phyloP scores from a whole-genome alignment of 2,113 vertebrate genomes.

The Rhipidura dahli region DNA sequence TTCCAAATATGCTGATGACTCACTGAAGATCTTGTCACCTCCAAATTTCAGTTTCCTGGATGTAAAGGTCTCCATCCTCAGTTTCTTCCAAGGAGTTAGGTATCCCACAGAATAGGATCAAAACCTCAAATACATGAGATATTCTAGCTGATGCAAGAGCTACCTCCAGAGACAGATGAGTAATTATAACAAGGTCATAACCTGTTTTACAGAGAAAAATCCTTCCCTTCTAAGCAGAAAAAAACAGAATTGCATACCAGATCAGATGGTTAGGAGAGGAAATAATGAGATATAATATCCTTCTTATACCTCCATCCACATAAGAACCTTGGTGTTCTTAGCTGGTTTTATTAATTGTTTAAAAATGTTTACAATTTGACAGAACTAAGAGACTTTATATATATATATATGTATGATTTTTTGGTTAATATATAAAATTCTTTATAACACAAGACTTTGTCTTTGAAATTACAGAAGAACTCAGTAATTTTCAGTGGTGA shows the following conservation, averaged over 20 bases:
- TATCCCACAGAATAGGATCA: not conserved
- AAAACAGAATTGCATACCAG: not conserved
- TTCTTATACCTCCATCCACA: rapidly evolving
- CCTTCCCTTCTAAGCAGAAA: not conserved
- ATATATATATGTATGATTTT: not conserved
- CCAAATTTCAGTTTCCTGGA: not conserved
- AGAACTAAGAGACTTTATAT: not conserved
- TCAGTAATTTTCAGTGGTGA: not conserved
- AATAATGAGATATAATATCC: not conserved
- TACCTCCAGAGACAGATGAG: not conserved
- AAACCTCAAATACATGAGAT: not conserved
- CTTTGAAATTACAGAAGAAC: not conserved
- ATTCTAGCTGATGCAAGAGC: not conserved
- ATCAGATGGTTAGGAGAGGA: not conserved
- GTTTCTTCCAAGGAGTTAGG: not conserved
- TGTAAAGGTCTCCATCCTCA: not conserved
- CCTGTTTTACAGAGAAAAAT: not conserved
- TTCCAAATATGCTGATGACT: not conserved
- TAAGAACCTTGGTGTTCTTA: not conserved
- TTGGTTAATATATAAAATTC: not conserved
- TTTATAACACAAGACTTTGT: not conserved
- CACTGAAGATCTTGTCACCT: not conserved
- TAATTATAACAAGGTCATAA: not conserved
- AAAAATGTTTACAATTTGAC: not conserved
- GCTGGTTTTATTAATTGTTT: not conserved